These are phyloP conservation scores for Lydus trimaculatus DNA, from an alignment of 2,888 invertebrate genomes.

Conservation along the genomic window DNA sequence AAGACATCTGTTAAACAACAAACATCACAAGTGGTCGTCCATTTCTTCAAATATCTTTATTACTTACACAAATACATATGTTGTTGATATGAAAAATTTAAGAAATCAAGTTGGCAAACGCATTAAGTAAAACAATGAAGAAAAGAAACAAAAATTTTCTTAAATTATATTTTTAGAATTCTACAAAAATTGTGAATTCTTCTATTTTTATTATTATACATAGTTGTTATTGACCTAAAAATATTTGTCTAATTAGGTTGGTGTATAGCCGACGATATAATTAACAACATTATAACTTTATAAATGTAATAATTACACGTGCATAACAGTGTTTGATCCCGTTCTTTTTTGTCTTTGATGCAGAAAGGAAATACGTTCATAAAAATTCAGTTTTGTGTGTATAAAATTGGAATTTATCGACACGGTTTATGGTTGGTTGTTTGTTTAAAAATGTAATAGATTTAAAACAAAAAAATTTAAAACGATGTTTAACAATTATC, in stretches of 20 bases:
- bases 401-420: not conserved
- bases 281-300: not conserved
- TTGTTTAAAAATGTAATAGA: conserved; percentile 3
- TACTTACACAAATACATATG: not conserved
- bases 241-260: not conserved
- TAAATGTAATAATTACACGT: conserved; percentile 6
- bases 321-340: conserved; percentile 4
- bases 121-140: too few species aligned
- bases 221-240: not conserved
- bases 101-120: too few species aligned
- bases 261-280: not conserved
- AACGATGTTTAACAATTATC: too few species aligned
- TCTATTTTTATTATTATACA: not conserved
- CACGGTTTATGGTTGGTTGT: not conserved
- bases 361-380: conserved; percentile 5
- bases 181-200: too few species aligned
- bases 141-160: not conserved
- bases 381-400: not conserved
- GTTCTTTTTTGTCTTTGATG: not conserved
- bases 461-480: not conserved
- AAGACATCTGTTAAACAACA: conserved; percentile 47
- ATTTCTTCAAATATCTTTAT: conserved; percentile 5
- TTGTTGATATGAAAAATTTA: not conserved
- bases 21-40: conserved; percentile 41
- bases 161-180: too few species aligned